phyloP scores from a whole-genome alignment of 2,888 invertebrate genomes.

The Stictocephala bisonia region DNA sequence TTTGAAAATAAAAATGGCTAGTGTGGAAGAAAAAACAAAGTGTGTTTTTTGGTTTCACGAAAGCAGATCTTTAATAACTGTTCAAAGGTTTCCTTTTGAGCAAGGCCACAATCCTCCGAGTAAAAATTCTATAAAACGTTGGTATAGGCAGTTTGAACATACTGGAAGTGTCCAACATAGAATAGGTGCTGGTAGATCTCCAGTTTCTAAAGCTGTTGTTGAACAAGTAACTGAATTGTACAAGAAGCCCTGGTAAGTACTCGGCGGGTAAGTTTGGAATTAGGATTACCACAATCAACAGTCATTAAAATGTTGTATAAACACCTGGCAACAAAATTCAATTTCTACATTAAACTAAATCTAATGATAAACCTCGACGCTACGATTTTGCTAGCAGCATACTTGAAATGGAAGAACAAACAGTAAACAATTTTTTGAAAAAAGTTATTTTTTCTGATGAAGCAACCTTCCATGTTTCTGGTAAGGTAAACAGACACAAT shows the following conservation, averaged over 20 bases:
- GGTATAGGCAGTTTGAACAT: constrained; percentile 3
- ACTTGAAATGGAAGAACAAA: constrained; percentile 12
- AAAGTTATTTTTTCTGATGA: not conserved
- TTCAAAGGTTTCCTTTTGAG: constrained; percentile 35
- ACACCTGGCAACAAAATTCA: constrained; percentile 21
- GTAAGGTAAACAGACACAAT: not conserved
- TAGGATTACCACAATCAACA: constrained; percentile 11
- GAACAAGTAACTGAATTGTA: constrained; percentile 18
- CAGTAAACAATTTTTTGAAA: constrained; percentile 2
- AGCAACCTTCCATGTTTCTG: too few species aligned
- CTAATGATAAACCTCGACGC: constrained; percentile 6
- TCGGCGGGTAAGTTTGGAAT: constrained; percentile 17
- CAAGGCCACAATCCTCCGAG: constrained; percentile 23
- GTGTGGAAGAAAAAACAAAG: not conserved
- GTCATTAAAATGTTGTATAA: constrained; percentile 9
- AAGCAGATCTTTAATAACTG: constrained; percentile 30
- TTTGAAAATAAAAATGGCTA: too few species aligned
- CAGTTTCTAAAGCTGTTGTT: constrained; percentile 22
- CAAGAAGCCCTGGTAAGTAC: constrained; percentile 28
- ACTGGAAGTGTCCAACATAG: constrained; percentile 28
- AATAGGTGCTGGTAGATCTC: constrained; percentile 33
- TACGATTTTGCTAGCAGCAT: not conserved
- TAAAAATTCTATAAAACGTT: constrained; percentile 13
- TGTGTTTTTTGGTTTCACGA: constrained; percentile 29
- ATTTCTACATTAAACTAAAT: not conserved